A percentile compares a stretch with the other conserved stretches of the same genome.
These are phyloP conservation scores for Crocuta crocuta DNA, from an alignment of 2,113 vertebrate genomes.

Conservation along the genomic window DNA sequence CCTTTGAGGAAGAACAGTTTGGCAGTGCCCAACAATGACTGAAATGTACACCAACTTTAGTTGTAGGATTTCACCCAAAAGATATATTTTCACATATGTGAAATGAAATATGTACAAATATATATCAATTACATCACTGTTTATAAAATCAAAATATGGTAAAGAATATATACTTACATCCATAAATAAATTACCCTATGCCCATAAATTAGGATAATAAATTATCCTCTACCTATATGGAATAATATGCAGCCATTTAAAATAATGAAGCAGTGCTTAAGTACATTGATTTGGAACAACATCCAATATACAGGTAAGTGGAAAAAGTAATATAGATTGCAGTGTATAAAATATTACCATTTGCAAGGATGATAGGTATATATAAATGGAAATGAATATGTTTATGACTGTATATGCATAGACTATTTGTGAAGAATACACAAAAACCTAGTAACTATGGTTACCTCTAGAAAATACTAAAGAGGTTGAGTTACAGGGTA, in stretches of 20 bases:
- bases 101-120: constrained; percentile 21
- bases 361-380: not conserved
- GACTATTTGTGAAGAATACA: not conserved
- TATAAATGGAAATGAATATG: not conserved
- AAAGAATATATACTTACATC: not conserved
- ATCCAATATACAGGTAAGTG: not conserved
- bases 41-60: not conserved
- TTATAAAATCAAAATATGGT: constrained; percentile 34
- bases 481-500: not conserved
- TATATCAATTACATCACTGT: constrained; percentile 16
- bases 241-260: not conserved
- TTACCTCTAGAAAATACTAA: not conserved
- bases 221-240: not conserved
- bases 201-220: not conserved
- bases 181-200: not conserved
- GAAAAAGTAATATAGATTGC: not conserved
- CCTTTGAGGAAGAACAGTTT: not conserved
- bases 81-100: constrained; percentile 53
- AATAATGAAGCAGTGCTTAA: not conserved
- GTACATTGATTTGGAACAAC: not conserved
- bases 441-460: not conserved
- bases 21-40: not conserved
- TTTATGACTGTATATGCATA: not conserved
- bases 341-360: not conserved
- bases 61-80: constrained; percentile 45